These are phyloP conservation scores for Chloroceryle aenea DNA, from an alignment of 2,113 vertebrate genomes.

Conservation along the genomic window DNA sequence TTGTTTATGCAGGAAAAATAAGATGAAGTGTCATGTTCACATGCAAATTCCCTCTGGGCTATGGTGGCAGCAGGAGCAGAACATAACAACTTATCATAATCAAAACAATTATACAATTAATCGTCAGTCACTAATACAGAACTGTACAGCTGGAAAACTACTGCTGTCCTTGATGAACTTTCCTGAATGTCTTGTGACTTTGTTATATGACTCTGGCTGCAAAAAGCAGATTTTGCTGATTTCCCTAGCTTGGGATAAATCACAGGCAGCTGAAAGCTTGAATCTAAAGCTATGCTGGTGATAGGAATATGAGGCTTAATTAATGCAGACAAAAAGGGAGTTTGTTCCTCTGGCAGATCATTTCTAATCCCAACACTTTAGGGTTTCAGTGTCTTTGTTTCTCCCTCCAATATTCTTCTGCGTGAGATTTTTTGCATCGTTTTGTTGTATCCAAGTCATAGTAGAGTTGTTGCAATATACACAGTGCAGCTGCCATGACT, in stretches of 20 bases:
- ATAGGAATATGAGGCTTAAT: background rate
- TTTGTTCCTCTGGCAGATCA: background rate
- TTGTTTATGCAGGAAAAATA: background rate
- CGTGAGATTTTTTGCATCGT: background rate
- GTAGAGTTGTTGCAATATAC: background rate
- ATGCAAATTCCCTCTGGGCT: slow-evolving; percentile 1
- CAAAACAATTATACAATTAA: slow-evolving; percentile 40
- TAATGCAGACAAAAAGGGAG: background rate
- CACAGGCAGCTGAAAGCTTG: background rate
- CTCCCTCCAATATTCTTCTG: slow-evolving; percentile 1
- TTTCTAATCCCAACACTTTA: slow-evolving; percentile 34
- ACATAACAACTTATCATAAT: background rate
- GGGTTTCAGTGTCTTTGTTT: background rate
- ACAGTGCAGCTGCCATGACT: background rate
- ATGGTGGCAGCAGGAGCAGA: background rate
- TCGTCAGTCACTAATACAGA: background rate
- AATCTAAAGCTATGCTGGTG: slow-evolving; percentile 6
- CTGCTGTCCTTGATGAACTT: background rate
- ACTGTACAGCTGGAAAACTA: background rate
- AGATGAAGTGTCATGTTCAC: slow-evolving; percentile 13
- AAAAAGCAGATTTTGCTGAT: slow-evolving; percentile 46
- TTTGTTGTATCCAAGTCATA: background rate
- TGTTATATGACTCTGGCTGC: background rate
- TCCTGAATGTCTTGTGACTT: background rate
- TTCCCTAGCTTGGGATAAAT: slow-evolving; percentile 37